A percentile compares a stretch with the other conserved stretches of the same genome.
These are phyloP conservation scores for Lophotis ruficrista DNA, from an alignment of 2,113 vertebrate genomes.

Conservation along the genomic window DNA sequence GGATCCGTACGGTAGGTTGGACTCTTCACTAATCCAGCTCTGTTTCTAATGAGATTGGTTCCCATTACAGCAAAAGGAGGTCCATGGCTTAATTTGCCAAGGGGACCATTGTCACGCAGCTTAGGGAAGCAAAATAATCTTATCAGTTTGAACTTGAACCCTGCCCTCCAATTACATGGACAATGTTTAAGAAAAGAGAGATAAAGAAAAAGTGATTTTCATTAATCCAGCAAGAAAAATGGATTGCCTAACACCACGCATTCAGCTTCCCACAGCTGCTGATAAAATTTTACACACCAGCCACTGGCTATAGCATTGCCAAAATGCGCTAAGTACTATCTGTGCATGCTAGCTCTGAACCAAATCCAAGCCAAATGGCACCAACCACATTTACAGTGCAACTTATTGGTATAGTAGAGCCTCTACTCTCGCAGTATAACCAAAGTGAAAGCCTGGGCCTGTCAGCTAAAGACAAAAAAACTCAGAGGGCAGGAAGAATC, in stretches of 20 bases:
- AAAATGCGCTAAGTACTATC: background rate
- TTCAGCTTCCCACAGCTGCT: background rate
- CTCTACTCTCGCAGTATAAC: background rate
- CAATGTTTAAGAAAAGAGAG: slow-evolving; percentile 18
- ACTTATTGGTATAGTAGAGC: background rate
- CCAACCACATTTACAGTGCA: background rate
- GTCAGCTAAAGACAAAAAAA: background rate
- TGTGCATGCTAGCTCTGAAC: background rate
- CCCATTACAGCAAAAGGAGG: slow-evolving; percentile 32
- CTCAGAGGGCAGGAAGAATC: background rate
- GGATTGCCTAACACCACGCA: background rate
- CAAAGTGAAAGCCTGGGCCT: background rate
- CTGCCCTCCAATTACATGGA: slow-evolving; percentile 23
- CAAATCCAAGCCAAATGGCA: background rate
- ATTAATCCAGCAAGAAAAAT: background rate
- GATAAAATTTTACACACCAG: background rate
- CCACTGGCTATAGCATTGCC: background rate
- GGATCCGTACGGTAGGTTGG: background rate
- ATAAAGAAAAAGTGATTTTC: slow-evolving; percentile 5
- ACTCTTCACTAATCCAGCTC: slow-evolving; percentile 41
- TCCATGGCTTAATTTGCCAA: slow-evolving; percentile 28
- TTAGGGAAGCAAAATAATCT: slow-evolving; percentile 48
- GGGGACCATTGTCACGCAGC: background rate
- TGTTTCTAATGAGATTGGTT: slow-evolving; percentile 59
- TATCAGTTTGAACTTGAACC: slow-evolving; percentile 56